Conservation (phyloP, 2,888 invertebrate genomes). For the Ophion ellenae region DNA sequence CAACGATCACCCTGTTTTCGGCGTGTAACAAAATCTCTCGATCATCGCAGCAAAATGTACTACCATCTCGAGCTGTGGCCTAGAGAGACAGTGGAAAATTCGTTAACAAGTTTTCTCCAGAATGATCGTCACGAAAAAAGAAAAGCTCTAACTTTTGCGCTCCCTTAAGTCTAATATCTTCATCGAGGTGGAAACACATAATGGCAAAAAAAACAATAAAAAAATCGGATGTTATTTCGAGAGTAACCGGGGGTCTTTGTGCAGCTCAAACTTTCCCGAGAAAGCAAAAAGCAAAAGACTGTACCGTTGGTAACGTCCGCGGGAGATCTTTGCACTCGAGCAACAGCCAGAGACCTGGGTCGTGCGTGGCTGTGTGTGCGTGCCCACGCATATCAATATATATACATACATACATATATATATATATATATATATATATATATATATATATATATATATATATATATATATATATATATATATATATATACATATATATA, state of each 20-base stretch:
- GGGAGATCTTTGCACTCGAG: slow-evolving; percentile 55
- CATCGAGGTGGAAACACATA: neutral
- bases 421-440: too few relatives aligned
- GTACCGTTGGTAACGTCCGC: slow-evolving; percentile 31
- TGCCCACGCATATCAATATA: neutral
- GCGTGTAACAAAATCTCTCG: too few relatives aligned
- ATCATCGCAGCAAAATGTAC: too few relatives aligned
- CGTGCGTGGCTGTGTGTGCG: neutral
- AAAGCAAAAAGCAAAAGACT: slow-evolving; percentile 20
- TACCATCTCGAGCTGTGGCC: too few relatives aligned
- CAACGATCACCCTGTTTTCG: too few relatives aligned
- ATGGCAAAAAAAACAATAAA: slow-evolving; percentile 18
- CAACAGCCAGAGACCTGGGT: slow-evolving; percentile 19
- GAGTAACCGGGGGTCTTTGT: slow-evolving; percentile 49
- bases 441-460: too few relatives aligned
- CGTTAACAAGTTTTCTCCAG: too few relatives aligned
- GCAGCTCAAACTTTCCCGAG: slow-evolving; percentile 52
- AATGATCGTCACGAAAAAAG: too few relatives aligned
- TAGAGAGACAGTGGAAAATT: too few relatives aligned
- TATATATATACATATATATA: too few relatives aligned
- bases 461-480: too few relatives aligned
- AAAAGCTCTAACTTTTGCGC: neutral
- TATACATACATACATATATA: too few relatives aligned
- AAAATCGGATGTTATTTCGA: slow-evolving; percentile 61
- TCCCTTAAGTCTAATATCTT: slow-evolving; percentile 13